Base-by-base conservation (phyloP, 2,797 vertebrate genomes). In the Chanos chanos region DNA sequence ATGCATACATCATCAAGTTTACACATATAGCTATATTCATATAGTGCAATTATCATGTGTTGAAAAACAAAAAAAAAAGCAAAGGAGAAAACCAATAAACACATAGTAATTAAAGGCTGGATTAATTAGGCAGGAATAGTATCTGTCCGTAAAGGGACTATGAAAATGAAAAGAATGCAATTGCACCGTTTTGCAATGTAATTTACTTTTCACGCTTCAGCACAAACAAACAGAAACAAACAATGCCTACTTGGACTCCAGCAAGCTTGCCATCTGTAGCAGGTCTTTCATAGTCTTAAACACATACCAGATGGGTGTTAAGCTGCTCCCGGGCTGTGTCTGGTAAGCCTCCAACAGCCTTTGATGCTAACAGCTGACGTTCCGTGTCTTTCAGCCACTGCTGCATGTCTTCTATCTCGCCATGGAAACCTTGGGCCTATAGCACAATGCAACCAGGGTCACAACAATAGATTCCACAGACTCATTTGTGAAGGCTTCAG, bases 341-440 rank as follows among this genome's bases (percentile, higher is more conserved):
- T 81, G 97, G 97, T 90, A 99, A 92, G 71, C 97, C 97, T 87
- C 96, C 97, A 83, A 96, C 86, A 72, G 96, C 94, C 86, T 94
- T 98, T 80, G 96, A 97, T 84, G 95, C 91, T 86, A 95, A 88
- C 85, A 99, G 92, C 77, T 96, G 97, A 90, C 94, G 94, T 77
- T 99, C 97, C 1, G 93, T 96, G 86, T 98, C 95, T 78, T 93
- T 95, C 87, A 99, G 86, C 96, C 97, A 99, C 77, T 95, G 93
- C 77, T 96, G 94, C 89, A 99, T 89, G 85, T 97, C 95, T 89
- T 99, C 96, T 82, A 98, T 94, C 85, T 99, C 96, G 60, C 95
- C 92, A 88, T 98, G 97, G 92, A 99, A 99, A 91, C 97, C 96
- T 83, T 99, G 96, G 75, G 97, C 96, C 97, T 99, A 72, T 78